phyloP scores from a whole-genome alignment of 2,113 vertebrate species.

The Corythornis vintsioides region DNA sequence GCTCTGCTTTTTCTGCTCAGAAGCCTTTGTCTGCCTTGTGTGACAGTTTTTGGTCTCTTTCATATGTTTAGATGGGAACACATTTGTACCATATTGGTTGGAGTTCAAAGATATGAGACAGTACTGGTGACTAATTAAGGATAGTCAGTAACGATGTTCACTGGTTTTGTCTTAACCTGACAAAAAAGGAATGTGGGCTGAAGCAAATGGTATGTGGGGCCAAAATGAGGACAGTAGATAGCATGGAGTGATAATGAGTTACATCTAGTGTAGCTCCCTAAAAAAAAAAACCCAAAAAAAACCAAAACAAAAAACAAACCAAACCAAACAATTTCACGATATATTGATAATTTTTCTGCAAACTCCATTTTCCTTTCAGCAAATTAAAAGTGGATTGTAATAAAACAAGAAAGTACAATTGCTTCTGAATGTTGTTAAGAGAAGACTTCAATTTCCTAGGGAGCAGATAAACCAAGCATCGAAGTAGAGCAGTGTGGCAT shows the following conservation, averaged over 20 bases:
- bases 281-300: background rate
- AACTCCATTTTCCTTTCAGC: background rate
- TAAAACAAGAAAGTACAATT: background rate
- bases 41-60: background rate
- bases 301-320: no score
- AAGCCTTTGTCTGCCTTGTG: background rate
- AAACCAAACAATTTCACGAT: background rate
- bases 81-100: rapidly evolving
- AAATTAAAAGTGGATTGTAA: background rate
- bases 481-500: background rate
- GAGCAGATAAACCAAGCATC: background rate
- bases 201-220: background rate
- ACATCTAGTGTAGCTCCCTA: rapidly evolving
- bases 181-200: background rate
- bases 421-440: background rate
- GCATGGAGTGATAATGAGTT: background rate
- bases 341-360: background rate
- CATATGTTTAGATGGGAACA: rapidly evolving
- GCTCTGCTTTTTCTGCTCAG: background rate
- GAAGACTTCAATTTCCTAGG: background rate
- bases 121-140: background rate
- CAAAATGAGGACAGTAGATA: background rate
- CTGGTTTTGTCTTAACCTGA: background rate
- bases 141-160: background rate
- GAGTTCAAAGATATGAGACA: background rate